A percentile compares a stretch with the other conserved stretches of the same genome.
Evolutionary conservation across 1,140 invertebrate genomes (phyloP).

Genomic region (Drosophila ananassae): DNA sequence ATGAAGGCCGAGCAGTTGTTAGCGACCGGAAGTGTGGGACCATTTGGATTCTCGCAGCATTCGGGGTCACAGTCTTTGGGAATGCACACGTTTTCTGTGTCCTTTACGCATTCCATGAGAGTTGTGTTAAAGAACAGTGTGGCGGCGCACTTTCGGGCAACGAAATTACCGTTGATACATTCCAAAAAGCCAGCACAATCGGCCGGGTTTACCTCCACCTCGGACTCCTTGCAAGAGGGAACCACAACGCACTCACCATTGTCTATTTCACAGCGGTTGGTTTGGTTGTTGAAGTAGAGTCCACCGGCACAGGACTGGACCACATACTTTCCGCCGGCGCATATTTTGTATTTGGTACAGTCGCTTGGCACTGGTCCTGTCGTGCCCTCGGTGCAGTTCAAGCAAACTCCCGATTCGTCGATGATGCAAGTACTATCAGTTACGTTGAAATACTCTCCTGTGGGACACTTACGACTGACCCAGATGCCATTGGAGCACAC

Average conservation of each 20-base stretch:
- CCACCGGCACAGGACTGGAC: constrained; percentile 10
- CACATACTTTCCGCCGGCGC: constrained; percentile 24
- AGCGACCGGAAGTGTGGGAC: constrained; percentile 28
- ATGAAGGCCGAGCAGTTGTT: constrained; percentile 61
- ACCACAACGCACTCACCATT: constrained; percentile 39
- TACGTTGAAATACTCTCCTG: neutral
- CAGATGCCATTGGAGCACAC: constrained; percentile 15
- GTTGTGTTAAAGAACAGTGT: constrained; percentile 35
- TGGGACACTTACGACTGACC: neutral
- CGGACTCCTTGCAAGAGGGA: constrained; percentile 23
- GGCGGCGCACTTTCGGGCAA: constrained; percentile 28
- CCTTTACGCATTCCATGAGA: constrained; percentile 19
- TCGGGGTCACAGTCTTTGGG: constrained; percentile 48
- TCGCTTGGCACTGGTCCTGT: constrained; percentile 1
- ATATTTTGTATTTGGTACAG: constrained; percentile 39
- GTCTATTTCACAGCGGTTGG: constrained; percentile 14
- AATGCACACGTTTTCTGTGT: constrained; percentile 41
- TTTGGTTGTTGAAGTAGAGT: constrained; percentile 27
- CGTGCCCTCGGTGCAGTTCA: constrained; percentile 27
- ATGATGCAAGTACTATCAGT: neutral
- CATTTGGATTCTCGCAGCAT: constrained; percentile 49
- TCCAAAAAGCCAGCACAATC: constrained; percentile 56
- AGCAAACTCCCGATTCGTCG: constrained; percentile 22
- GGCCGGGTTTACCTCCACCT: neutral
- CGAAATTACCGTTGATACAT: constrained; percentile 35